These are phyloP conservation scores for Drosophila ohnishii DNA, from an alignment of 1,140 invertebrate genomes.

Conservation along the genomic window DNA sequence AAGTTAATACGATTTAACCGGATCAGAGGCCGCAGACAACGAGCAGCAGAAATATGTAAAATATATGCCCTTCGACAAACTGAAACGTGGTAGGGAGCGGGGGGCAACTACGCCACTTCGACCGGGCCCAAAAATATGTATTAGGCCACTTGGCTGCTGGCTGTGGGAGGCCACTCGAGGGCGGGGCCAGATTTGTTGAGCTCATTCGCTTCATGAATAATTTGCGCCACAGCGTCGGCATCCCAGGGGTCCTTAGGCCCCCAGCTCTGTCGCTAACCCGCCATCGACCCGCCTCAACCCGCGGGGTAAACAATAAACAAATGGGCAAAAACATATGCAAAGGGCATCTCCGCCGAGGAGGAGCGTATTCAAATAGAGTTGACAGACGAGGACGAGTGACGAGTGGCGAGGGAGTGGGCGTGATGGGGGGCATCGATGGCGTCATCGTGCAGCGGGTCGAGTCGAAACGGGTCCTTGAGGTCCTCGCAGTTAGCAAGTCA, in stretches of 20 bases:
- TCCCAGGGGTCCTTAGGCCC: constrained; percentile 18
- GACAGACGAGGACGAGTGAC: constrained; percentile 62
- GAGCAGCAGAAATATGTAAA: constrained; percentile 67
- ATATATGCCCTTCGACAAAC: constrained; percentile 38
- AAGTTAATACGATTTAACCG: constrained; percentile 80
- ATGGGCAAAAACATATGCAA: constrained; percentile 78
- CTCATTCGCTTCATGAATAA: constrained; percentile 80
- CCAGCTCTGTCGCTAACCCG: constrained; percentile 2
- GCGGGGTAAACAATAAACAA: constrained; percentile 72
- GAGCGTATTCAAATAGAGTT: constrained; percentile 68
- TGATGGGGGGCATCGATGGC: constrained; percentile 62
- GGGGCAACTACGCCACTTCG: constrained; percentile 53
- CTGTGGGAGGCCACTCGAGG: constrained; percentile 22
- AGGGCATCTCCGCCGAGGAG: constrained; percentile 25
- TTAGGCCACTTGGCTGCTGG: constrained; percentile 73
- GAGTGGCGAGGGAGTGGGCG: constrained; percentile 43
- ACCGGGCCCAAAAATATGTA: constrained; percentile 72
- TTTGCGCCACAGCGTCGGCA: constrained; percentile 74
- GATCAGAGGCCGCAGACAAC: constrained; percentile 66
- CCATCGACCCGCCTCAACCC: constrained; percentile 1
- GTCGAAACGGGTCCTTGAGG: background rate
- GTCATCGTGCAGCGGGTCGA: constrained; percentile 49
- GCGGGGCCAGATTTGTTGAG: constrained; percentile 71
- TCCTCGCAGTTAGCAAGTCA: constrained; percentile 66
- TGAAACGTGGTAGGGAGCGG: constrained; percentile 14